Percentiles rank a stretch among this genome's conserved stretches.
phyloP scores from a whole-genome alignment of 2,888 invertebrate species.

The Aleiodes testaceus region DNA sequence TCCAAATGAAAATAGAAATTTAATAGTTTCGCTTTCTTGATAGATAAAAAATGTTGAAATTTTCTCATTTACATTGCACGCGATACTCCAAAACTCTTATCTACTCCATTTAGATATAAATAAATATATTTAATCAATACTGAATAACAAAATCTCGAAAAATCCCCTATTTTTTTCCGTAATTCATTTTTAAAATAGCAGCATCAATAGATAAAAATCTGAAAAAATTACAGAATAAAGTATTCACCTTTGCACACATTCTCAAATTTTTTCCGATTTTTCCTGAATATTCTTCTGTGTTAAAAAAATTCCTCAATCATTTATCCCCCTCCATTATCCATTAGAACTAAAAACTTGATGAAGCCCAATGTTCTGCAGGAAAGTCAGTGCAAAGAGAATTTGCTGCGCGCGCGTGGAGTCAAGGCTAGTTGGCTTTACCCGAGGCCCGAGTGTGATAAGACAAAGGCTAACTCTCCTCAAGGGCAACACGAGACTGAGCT shows the following conservation, averaged over 20 bases:
- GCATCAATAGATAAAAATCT: not conserved
- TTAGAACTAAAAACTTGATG: no score
- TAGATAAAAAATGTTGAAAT: not conserved
- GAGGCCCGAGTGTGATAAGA: constrained; percentile 66
- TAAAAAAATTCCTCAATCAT: not conserved
- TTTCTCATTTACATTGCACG: no score
- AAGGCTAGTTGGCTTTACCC: constrained; percentile 64
- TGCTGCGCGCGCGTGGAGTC: constrained; percentile 61
- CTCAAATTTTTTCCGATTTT: not conserved
- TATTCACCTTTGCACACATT: no score
- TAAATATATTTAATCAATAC: no score
- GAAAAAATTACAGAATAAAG: no score
- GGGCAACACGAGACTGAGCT: constrained; percentile 54
- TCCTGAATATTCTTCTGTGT: no score
- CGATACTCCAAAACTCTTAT: no score
- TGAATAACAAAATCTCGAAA: not conserved
- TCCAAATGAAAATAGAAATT: not conserved
- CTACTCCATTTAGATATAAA: no score
- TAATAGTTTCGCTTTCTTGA: constrained; percentile 22
- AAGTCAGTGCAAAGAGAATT: constrained; percentile 59
- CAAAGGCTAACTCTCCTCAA: constrained; percentile 69
- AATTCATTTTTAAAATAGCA: not conserved
- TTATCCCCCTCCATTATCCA: no score
- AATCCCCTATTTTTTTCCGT: not conserved
- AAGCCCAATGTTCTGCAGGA: constrained; percentile 60